Evolutionary conservation across 1,140 invertebrate genomes (phyloP).

Genomic region (Parapsyche elsis): DNA sequence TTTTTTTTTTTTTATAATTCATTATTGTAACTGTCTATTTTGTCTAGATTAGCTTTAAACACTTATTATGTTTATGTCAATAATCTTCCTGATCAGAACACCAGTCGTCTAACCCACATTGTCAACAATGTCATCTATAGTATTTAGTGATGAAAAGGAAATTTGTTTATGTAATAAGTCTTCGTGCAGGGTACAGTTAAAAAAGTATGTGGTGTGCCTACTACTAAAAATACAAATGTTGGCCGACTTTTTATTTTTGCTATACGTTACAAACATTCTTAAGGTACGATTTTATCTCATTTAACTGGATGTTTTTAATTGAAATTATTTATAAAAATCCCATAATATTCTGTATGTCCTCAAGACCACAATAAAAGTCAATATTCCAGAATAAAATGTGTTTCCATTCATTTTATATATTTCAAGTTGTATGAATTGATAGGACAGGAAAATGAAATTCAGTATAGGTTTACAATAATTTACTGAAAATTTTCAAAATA

Average conservation of each 20-base stretch:
- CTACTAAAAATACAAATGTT: conserved; percentile 14
- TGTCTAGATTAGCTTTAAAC: neutral
- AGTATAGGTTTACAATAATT: conserved; percentile 23
- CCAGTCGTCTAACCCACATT: neutral
- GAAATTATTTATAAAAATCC: too few species aligned
- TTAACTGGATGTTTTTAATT: too few species aligned
- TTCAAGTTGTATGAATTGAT: neutral
- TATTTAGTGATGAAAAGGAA: neutral
- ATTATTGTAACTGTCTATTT: neutral
- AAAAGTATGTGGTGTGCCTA: conserved; percentile 44
- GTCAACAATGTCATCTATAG: neutral
- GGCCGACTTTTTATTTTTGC: neutral
- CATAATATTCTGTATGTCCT: neutral
- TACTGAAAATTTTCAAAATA: conserved; percentile 44
- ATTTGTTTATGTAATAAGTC: conserved; percentile 46
- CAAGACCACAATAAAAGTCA: conserved; percentile 12
- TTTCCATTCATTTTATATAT: neutral
- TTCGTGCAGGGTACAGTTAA: conserved; percentile 55
- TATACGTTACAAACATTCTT: neutral
- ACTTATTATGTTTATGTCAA: neutral
- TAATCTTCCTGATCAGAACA: neutral
- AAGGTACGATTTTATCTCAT: too few species aligned
- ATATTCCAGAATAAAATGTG: conserved; percentile 3
- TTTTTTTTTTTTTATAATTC: too few species aligned
- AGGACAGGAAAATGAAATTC: neutral